Evolutionary conservation across 64 coral and sea anemone genomes (phyloP), one percentile per base, ranked within the genome.

Genomic region (Pocillopora damicornis): DNA sequence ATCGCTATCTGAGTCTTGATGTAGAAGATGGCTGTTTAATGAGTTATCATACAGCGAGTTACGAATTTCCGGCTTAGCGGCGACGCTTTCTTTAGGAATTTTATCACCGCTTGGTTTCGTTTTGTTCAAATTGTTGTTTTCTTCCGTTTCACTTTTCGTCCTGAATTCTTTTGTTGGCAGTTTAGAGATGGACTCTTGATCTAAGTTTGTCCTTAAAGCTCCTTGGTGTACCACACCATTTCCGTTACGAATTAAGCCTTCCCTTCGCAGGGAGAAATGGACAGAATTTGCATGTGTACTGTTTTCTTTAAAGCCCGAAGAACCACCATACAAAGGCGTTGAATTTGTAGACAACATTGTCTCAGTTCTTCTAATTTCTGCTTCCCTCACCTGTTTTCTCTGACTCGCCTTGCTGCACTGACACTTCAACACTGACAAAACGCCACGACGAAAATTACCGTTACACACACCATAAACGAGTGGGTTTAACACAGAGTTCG

Each of bases 401-500:
- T 73, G 57, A 20, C 42, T 83, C 58, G 63, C 64, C 76, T 88
- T 92, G 35, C 91, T 86, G 73, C 94, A 97, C 9, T 65, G 88
- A 37, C 94, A 93, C 25, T 64, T 90, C 4, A 93, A 14, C 35
- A 93, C 90, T 1, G 91, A 60, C 59, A 65, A 58, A 81, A 93
- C 90, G 5, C 91, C 91, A 8, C 86, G 61, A 22, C 94, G 76
- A 60, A 97, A 97, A 61, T 84, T 89, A 9, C 76, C 86, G 61
- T 97, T 97, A 10, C 94, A 97, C 12, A 91, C 78, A 0, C 94
- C 94, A 60, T 97, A 97, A 2, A 97, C 77, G 1, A 93, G 58
- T 2, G 88, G 77, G 58, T 97, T 97, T 1, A 97, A 63, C 37
- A 97, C 91, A 23, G 94, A 97, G 60, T 97, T 97, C 13, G 94